Conservation (phyloP, 1,140 invertebrate genomes). For the Aradophagus sp. region DNA sequence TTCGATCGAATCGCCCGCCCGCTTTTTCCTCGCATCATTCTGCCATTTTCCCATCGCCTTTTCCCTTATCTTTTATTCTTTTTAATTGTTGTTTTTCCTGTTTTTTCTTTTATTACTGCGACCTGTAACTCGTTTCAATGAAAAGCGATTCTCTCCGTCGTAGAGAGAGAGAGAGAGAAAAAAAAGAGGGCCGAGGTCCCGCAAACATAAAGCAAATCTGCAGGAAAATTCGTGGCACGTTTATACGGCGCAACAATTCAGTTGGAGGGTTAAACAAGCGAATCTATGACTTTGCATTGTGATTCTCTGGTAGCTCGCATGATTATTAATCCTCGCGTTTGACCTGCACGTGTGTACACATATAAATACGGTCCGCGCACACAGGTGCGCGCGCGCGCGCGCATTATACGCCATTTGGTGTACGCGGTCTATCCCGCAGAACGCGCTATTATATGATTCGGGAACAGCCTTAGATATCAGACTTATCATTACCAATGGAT, state of each 20-base stretch:
- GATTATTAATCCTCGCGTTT: slow-evolving; percentile 58
- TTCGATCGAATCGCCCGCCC: too few species aligned
- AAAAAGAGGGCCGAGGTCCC: slow-evolving; percentile 3
- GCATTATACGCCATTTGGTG: slow-evolving; percentile 37
- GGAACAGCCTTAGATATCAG: slow-evolving; percentile 53
- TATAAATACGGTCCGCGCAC: slow-evolving; percentile 29
- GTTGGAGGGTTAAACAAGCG: slow-evolving; percentile 57
- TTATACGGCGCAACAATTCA: slow-evolving; percentile 53
- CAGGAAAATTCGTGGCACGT: slow-evolving; percentile 53
- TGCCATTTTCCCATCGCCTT: too few species aligned
- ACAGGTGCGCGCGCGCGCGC: slow-evolving; percentile 5
- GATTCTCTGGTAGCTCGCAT: slow-evolving; percentile 53
- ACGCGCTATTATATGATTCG: slow-evolving; percentile 53
- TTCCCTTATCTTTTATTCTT: too few species aligned
- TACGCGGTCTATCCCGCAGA: slow-evolving; percentile 41
- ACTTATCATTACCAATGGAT: slow-evolving; percentile 43
- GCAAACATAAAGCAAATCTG: slow-evolving; percentile 39
- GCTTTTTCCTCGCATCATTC: too few species aligned
- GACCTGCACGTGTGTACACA: slow-evolving; percentile 43
- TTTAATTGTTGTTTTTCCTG: too few species aligned
- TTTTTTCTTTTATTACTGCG: too few species aligned
- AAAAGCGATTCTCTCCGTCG: too few species aligned
- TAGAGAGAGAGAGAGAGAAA: background rate
- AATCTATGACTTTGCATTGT: slow-evolving; percentile 59
- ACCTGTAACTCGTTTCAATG: too few species aligned